phyloP scores from a whole-genome alignment of 2,113 vertebrate genomes.

The Numida meleagris region DNA sequence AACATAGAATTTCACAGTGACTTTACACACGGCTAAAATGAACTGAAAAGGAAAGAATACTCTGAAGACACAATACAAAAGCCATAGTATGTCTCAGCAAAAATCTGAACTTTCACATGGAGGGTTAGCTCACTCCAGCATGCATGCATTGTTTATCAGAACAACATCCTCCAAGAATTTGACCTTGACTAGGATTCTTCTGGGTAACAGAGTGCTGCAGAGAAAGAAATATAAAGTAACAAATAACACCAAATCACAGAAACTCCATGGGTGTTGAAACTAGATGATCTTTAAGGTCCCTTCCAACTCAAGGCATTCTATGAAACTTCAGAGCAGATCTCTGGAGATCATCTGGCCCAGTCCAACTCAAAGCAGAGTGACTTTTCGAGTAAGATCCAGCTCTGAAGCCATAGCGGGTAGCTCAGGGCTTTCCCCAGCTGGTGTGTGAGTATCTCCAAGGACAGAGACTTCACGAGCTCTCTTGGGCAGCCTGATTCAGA shows the following conservation, averaged over 20 bases:
- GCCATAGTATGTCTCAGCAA: neutral
- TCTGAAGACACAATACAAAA: neutral
- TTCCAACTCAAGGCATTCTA: neutral
- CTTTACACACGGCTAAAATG: constrained; percentile 5
- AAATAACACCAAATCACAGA: neutral
- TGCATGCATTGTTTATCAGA: neutral
- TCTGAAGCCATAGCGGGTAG: neutral
- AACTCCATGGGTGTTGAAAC: neutral
- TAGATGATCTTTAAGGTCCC: neutral
- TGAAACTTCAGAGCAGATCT: neutral
- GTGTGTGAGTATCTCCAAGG: neutral
- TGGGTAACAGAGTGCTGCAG: neutral
- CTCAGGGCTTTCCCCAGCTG: neutral
- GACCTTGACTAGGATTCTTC: constrained; percentile 31
- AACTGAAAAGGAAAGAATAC: constrained; percentile 2
- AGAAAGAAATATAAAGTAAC: constrained; percentile 24
- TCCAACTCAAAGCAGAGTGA: neutral
- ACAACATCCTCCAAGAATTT: neutral
- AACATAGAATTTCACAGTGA: neutral
- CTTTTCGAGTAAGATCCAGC: neutral
- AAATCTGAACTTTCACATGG: neutral
- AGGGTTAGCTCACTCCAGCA: neutral
- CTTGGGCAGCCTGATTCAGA: neutral
- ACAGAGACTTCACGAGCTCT: neutral
- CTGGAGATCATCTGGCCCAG: neutral